phyloP scores from a whole-genome alignment of 2,888 invertebrate genomes.

The Mystacides longicornis region DNA sequence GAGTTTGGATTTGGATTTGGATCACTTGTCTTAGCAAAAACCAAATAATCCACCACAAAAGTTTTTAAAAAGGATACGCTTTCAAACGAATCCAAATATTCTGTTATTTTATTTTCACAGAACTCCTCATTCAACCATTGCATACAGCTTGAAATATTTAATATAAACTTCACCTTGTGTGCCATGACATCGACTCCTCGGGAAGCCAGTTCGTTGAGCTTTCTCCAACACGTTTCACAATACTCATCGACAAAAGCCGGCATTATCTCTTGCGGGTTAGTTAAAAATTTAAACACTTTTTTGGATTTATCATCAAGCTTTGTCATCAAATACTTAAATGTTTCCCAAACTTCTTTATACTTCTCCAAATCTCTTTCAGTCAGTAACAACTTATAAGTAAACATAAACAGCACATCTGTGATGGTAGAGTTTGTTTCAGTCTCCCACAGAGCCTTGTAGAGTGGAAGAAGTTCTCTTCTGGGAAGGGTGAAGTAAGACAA shows the following conservation, averaged over 20 bases:
- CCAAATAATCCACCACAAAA: conserved; percentile 17
- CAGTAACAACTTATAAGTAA: conserved; percentile 9
- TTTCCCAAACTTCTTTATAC: conserved; percentile 8
- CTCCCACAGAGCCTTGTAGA: conserved; percentile 20
- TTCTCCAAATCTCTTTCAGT: conserved; percentile 5
- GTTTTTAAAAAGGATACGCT: no score
- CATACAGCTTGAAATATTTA: conserved; percentile 4
- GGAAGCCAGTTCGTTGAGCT: conserved; percentile 8
- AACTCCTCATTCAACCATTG: conserved; percentile 28
- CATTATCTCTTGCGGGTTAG: not conserved
- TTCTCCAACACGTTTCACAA: conserved; percentile 14
- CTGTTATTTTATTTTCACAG: conserved; percentile 25
- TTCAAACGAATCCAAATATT: conserved; percentile 26
- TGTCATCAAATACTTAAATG: conserved; percentile 10
- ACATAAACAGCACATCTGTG: conserved; percentile 18
- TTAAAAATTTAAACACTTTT: conserved; percentile 12
- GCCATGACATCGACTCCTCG: conserved; percentile 8
- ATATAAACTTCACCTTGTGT: not conserved
- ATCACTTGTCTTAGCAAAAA: no score
- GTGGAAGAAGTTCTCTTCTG: conserved; percentile 17
- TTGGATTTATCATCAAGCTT: conserved; percentile 15
- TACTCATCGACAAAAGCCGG: conserved; percentile 10
- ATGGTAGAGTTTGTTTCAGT: conserved; percentile 18
- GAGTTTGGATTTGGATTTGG: no score
- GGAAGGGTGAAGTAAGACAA: conserved; percentile 27